Base-by-base conservation (phyloP, 2,797 vertebrate genomes). In the Fundulus diaphanus region DNA sequence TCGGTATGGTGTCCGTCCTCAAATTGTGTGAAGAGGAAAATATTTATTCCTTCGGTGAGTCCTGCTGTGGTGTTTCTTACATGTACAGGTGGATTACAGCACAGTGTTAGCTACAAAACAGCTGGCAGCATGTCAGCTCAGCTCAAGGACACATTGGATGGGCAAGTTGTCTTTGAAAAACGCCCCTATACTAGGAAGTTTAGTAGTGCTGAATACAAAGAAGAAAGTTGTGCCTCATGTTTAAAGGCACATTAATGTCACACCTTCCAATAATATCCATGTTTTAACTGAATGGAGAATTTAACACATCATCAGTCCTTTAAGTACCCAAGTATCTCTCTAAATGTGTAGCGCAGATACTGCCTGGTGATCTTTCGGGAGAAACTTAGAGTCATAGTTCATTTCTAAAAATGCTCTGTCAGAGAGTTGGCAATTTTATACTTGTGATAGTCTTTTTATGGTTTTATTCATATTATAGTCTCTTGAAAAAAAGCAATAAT, bases 71-170 rank as follows among this genome's bases (percentile, higher is more conserved):
- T 54, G 46, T 42, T 80, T 68, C 42, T 44, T 6, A 37, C 13
- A 31, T 77, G 40, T 59, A 79, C 78, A 76, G 82, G 81, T 85
- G 81, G 70, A 73, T 49, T 72, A 68, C 68, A 80, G 56, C 27
- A 66, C 69, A 42, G 77, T 61, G 71, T 82, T 42, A 65, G 68
- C 77, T 56, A 31, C 56, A 77, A 33, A 85, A 69, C 82, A 86
- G 76, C 51, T 78, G 79, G 37, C 49, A 68, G 5, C 61, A 66
- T 12, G 24, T 71, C 29, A 63, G 65, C 63, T 73, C 42, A 35
- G 13, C 54, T 79, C 70, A 86, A 86, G 74, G 78, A 78, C 76
- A 73, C n/a, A 31, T 68, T 49, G 74, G 49, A 68, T 42, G 29
- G 37, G 11, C 61, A 73, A 13, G 76, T 72, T 11, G 4, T 82